phyloP scores from a whole-genome alignment of 1,140 invertebrate species.

The Augochlora pura region DNA sequence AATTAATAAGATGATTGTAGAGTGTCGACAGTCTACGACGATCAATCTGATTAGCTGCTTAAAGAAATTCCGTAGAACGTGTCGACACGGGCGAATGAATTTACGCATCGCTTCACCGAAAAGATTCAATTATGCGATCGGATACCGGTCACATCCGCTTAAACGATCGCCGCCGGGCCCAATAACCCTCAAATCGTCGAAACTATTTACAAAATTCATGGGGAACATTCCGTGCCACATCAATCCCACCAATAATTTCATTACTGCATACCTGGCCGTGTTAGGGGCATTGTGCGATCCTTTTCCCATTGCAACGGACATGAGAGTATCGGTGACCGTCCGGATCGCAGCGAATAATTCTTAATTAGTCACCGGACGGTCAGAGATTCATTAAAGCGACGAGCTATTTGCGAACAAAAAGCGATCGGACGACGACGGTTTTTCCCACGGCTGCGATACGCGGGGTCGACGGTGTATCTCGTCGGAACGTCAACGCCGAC shows the following conservation, averaged over 20 bases:
- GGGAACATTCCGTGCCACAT: neutral
- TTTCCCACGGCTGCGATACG: no score
- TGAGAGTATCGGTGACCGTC: neutral
- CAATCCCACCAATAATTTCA: slow-evolving; percentile 28
- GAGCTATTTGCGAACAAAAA: neutral
- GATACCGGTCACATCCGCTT: neutral
- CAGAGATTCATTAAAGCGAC: neutral
- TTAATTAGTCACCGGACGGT: neutral
- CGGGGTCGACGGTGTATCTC: neutral
- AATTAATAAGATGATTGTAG: no score
- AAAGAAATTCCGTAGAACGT: no score
- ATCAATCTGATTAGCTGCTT: no score
- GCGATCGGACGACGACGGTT: no score
- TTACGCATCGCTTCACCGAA: no score
- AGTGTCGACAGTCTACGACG: no score
- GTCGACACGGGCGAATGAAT: no score
- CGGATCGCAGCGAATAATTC: slow-evolving; percentile 10
- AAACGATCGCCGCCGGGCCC: no score
- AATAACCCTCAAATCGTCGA: neutral
- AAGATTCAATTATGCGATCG: no score
- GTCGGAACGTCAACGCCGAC: neutral
- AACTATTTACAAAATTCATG: slow-evolving; percentile 13
- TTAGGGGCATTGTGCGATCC: slow-evolving; percentile 11
- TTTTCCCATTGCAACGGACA: neutral
- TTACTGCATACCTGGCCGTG: neutral